phyloP scores from a whole-genome alignment of 2,888 invertebrate genomes.

The Lepidocyrtinus sp. region DNA sequence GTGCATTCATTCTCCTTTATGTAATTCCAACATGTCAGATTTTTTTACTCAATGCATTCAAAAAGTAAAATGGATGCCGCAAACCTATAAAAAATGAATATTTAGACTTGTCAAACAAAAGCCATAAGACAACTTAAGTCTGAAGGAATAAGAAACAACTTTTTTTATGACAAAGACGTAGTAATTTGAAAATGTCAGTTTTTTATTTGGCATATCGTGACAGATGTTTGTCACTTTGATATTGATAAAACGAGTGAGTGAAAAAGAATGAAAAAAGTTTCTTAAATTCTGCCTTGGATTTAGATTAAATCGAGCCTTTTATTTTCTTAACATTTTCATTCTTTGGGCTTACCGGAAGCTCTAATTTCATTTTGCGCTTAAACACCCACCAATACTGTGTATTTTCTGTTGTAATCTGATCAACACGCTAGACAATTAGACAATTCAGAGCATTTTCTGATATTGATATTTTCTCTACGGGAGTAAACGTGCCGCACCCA shows the following conservation, averaged over 20 bases:
- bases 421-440: too few relatives aligned
- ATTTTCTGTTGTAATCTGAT: conserved; percentile 13
- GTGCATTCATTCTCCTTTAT: not conserved
- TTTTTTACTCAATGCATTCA: not conserved
- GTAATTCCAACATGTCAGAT: conserved; percentile 7
- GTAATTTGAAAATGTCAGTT: not conserved
- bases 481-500: conserved; percentile 1
- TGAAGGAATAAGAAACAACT: not conserved
- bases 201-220: not conserved
- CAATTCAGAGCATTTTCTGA: not conserved
- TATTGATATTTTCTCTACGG: conserved; percentile 7
- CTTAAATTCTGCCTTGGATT: too few relatives aligned
- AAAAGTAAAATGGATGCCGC: conserved; percentile 4
- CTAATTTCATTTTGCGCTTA: conserved; percentile 3
- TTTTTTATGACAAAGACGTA: not conserved
- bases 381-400: conserved; percentile 3
- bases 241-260: too few relatives aligned
- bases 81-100: not conserved
- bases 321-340: too few relatives aligned
- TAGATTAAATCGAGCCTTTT: too few relatives aligned
- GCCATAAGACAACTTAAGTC: not conserved
- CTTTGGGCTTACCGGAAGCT: conserved; percentile 1
- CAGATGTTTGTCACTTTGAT: not conserved
- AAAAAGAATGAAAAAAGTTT: too few relatives aligned
- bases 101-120: not conserved